A percentile compares a stretch with the other conserved stretches of the same genome.
These are phyloP conservation scores for Acinonyx jubatus DNA, from an alignment of 2,113 vertebrate species.

Conservation along the genomic window DNA sequence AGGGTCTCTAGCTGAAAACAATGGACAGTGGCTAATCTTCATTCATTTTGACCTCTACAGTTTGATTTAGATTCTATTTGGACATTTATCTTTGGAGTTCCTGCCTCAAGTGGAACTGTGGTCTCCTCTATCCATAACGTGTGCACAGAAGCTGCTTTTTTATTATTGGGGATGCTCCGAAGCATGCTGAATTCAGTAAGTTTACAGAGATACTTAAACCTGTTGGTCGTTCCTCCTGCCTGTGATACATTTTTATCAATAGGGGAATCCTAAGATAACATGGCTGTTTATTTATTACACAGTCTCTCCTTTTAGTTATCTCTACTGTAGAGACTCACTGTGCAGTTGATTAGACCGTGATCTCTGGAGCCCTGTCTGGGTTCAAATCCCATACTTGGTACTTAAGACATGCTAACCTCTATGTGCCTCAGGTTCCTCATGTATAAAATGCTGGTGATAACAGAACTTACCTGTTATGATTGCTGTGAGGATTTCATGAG, in stretches of 20 bases:
- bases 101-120: constrained; percentile 94
- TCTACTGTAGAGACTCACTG: not conserved
- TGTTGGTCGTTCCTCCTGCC: not conserved
- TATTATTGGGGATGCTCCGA: constrained; percentile 96
- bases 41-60: constrained; percentile 78
- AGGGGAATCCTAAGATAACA: not conserved
- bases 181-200: constrained; percentile 99
- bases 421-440: not conserved
- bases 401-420: not conserved
- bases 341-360: not conserved
- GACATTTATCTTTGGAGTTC: constrained; percentile 98
- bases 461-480: not conserved
- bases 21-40: not conserved
- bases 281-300: not conserved
- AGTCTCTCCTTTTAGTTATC: not conserved
- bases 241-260: not conserved
- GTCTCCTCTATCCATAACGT: constrained; percentile 94
- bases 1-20: not conserved
- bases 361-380: not conserved
- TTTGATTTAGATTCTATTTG: constrained; percentile 99
- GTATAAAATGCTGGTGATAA: not conserved
- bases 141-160: constrained; percentile 95
- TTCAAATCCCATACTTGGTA: not conserved
- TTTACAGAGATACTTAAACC: not conserved
- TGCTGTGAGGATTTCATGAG: not conserved